Percentiles rank a stretch among this genome's conserved stretches.
Conservation (phyloP, 2,113 vertebrate genomes). For the Toxotes jaculatrix region DNA sequence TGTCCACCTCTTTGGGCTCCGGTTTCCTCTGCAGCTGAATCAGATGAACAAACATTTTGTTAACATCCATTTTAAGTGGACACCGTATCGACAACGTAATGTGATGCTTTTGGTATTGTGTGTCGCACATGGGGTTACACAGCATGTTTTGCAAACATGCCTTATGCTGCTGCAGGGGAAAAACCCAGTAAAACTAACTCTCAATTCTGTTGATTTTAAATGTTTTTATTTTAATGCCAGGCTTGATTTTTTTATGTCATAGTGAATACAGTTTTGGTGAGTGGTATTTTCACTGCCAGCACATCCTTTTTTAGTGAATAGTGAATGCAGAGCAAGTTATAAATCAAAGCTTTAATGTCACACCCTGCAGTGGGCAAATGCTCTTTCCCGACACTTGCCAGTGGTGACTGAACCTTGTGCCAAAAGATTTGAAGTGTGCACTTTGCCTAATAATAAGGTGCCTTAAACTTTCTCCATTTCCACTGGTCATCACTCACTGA, state of each 20-base stretch:
- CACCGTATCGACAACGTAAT: conserved; percentile 67
- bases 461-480: conserved; percentile 41
- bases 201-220: background rate
- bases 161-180: conserved; percentile 31
- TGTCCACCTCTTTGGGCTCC: conserved; percentile 91
- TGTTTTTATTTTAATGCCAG: background rate
- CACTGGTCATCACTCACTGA: conserved; percentile 20
- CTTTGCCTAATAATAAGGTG: conserved; percentile 20
- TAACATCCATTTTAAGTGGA: conserved; percentile 70
- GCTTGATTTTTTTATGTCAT: too few relatives aligned
- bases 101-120: conserved; percentile 42
- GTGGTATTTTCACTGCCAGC: conserved; percentile 13
- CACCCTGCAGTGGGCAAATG: conserved; percentile 16
- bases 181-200: conserved; percentile 5
- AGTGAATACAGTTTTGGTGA: background rate
- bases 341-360: conserved; percentile 26
- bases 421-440: background rate
- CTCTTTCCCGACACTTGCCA: conserved; percentile 29
- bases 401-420: conserved; percentile 22
- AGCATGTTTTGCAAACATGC: conserved; percentile 61
- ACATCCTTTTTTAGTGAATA: background rate
- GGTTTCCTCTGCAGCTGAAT: conserved; percentile 92
- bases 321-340: conserved; percentile 18
- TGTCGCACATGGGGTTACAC: conserved; percentile 63
- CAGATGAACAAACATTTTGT: conserved; percentile 69